Conservation (phyloP, 1,140 invertebrate species). For the Drosophila pseudoananassae region DNA sequence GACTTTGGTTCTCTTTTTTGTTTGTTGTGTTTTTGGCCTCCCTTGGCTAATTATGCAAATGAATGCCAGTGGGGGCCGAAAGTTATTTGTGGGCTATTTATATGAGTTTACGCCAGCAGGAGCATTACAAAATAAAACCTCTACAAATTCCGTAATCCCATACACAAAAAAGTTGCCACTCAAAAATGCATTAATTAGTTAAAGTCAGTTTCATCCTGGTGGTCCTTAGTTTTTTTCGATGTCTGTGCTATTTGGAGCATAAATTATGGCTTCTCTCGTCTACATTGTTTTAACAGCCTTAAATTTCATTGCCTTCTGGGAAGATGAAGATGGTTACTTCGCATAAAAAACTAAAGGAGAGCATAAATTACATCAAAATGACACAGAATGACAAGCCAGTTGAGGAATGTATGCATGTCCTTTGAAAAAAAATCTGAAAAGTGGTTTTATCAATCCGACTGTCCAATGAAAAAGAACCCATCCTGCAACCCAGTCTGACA, state of each 20-base stretch:
- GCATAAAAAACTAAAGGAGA: slow-evolving; percentile 11
- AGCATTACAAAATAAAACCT: slow-evolving; percentile 20
- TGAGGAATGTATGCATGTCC: slow-evolving; percentile 14
- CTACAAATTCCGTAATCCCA: slow-evolving; percentile 41
- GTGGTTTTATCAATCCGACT: slow-evolving; percentile 10
- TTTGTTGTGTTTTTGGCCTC: slow-evolving; percentile 8
- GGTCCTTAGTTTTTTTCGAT: slow-evolving; percentile 13
- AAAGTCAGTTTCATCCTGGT: slow-evolving; percentile 31
- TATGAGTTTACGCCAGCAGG: slow-evolving; percentile 15
- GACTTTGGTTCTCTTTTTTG: slow-evolving; percentile 22
- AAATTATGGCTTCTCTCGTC: slow-evolving; percentile 36
- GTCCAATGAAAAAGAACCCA: slow-evolving; percentile 15
- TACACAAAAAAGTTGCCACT: slow-evolving; percentile 23
- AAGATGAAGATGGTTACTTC: neutral
- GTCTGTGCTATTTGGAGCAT: slow-evolving; percentile 27
- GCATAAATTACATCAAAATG: slow-evolving; percentile 47
- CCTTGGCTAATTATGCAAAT: slow-evolving; percentile 66
- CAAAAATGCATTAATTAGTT: slow-evolving; percentile 72
- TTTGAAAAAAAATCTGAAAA: slow-evolving; percentile 9
- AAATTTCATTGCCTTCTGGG: slow-evolving; percentile 31
- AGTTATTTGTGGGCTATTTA: slow-evolving; percentile 49
- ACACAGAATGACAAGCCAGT: slow-evolving; percentile 24
- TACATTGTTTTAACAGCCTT: slow-evolving; percentile 36
- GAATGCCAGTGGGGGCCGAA: slow-evolving; percentile 24
- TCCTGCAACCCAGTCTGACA: slow-evolving; percentile 31